Base-by-base conservation (phyloP, 2,797 vertebrate species). In the Sebastes paucispinis region DNA sequence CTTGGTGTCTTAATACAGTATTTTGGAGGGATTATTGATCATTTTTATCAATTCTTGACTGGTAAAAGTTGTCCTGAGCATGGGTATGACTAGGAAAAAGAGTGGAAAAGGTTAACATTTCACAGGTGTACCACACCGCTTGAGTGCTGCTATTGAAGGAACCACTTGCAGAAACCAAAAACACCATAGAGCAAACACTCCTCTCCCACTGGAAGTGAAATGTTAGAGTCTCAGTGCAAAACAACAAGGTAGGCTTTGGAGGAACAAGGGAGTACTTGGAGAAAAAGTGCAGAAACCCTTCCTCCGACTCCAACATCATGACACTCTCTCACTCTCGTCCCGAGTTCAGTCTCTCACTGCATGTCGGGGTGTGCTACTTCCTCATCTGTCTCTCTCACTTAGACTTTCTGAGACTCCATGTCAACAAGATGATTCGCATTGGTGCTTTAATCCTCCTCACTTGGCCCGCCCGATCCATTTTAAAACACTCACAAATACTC, bases 381-480 rank as follows among this genome's bases (percentile, higher is more conserved):
- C 72, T 77, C 73, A 14, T 77, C 75, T 69, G 31, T 59, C 78
- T 59, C 69, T 64, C 77, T 69, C 68, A 58, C 82, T 84, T 36
- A 34, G 65, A 82, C 72, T 79, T 79, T 77, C 69, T 73, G 3
- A 81, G 79, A 79, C 69, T 70, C 63, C 58, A n/a, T 77, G 83
- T 92, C 87, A 87, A 78, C 89, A 87, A 85, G 70, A 87, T 57
- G 85, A 89, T 81, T 91, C 70, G 70, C 74, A 77, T 68, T 78
- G 81, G 75, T 67, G 87, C 83, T 87, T 88, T 89, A 91, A 88
- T 93, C 85, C 84, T 84, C 77, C 86, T 72, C 81, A 85, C 82
- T 88, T 88, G 77, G 82, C 83, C 81, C 55, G 71, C 77, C 77
- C 43, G 29, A 85, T 90, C 81, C 54, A 57, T 89, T 89, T 74